phyloP scores from a whole-genome alignment of 2,113 vertebrate genomes.

The Pipa parva region DNA sequence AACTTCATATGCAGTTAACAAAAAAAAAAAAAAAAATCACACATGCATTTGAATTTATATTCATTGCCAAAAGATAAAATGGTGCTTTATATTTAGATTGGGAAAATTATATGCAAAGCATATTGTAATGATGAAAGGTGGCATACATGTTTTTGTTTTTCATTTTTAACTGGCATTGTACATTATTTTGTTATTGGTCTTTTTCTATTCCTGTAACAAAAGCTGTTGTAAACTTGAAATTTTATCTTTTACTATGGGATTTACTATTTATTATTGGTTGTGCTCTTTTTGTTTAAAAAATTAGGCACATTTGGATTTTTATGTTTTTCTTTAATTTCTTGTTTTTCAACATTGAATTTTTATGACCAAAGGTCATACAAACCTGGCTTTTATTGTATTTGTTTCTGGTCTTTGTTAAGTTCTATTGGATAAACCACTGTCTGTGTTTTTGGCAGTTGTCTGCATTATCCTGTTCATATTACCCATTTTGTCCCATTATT shows the following conservation, averaged over 20 bases:
- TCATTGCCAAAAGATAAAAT: constrained; percentile 99
- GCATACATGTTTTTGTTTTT: constrained; percentile 81
- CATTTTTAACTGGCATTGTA: constrained; percentile 99
- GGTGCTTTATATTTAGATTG: constrained; percentile 99
- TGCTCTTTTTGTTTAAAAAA: constrained; percentile 95
- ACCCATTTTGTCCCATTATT: constrained; percentile 99
- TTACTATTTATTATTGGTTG: constrained; percentile 99
- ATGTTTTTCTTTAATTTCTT: constrained; percentile 68
- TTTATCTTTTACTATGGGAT: constrained; percentile 99
- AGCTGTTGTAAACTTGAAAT: constrained; percentile 99
- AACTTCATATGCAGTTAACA: constrained; percentile 94
- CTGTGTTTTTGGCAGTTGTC: constrained; percentile 99
- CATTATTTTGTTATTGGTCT: constrained; percentile 99
- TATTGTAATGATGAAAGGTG: constrained; percentile 96
- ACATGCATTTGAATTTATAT: constrained; percentile 92
- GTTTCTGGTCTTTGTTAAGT: constrained; percentile 98
- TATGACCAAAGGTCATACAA: constrained; percentile 97
- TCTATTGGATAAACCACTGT: constrained; percentile 99
- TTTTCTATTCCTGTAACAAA: constrained; percentile 99
- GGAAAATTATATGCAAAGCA: constrained; percentile 99
- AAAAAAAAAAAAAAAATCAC: constrained; percentile 72
- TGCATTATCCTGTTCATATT: constrained; percentile 99
- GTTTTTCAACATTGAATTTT: constrained; percentile 65
- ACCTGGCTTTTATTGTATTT: constrained; percentile 92
- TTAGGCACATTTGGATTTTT: constrained; percentile 88